These are phyloP conservation scores for Gadus chalcogrammus DNA, from an alignment of 2,113 vertebrate genomes.

Conservation along the genomic window DNA sequence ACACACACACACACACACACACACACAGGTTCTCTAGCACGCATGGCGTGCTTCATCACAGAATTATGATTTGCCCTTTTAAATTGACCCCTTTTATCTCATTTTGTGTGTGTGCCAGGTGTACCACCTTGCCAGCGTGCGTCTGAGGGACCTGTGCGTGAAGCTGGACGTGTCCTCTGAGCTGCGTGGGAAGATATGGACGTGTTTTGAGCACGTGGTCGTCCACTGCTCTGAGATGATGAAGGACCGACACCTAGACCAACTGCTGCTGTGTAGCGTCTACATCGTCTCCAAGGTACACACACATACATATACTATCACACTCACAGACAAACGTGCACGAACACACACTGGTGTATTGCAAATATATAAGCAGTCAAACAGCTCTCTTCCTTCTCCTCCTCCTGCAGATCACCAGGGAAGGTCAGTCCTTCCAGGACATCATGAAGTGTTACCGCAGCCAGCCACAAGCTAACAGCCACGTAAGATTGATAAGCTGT, in stretches of 20 bases:
- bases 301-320: constrained; percentile 7
- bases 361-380: no score
- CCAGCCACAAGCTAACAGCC: constrained; percentile 94
- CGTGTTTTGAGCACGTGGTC: constrained; percentile 88
- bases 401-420: constrained; percentile 83
- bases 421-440: constrained; percentile 92
- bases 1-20: no score
- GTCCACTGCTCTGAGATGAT: constrained; percentile 88
- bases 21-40: no score
- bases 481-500: constrained; percentile 73
- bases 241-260: constrained; percentile 91
- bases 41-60: background rate
- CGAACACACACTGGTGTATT: constrained; percentile 27
- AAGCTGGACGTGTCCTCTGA: constrained; percentile 88
- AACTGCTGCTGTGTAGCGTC: constrained; percentile 91
- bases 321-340: constrained; percentile 52
- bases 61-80: no score
- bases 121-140: constrained; percentile 93
- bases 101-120: constrained; percentile 69
- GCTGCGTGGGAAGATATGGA: constrained; percentile 94
- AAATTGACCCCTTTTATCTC: no score
- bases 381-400: background rate
- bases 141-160: constrained; percentile 87
- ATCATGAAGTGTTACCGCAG: constrained; percentile 99
- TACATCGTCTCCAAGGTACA: constrained; percentile 92